Base-by-base conservation (phyloP, 1,140 invertebrate genomes). In the Drosophila nigrodunni region DNA sequence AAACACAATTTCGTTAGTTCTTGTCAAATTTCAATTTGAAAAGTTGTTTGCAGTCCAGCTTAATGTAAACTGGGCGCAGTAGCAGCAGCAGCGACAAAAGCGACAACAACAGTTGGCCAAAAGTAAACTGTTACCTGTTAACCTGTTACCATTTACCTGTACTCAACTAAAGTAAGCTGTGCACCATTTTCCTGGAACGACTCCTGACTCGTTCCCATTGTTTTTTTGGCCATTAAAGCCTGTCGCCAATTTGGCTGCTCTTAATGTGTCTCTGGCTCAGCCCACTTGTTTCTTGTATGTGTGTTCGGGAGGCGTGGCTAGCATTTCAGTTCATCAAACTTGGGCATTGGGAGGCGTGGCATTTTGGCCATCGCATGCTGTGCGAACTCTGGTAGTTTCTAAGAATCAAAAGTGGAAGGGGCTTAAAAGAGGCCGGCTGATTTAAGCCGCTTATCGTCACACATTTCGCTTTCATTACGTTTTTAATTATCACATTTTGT, bases 401-500 rank as follows among this genome's bases (percentile, higher is more conserved):
- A 10, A 43, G 21, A 25, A 34, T n/a, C 3, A n/a, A 47, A 39
- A 37, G 6, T 15, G 50, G 60, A 61, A 4, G 69, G 18, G 10
- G 41, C 35, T 4, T 2, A 15, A 47, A 57, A 3, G 18, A 41
- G 8, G 25, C 3, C 6, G 6, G 30, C 47, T 49, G 13, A 7
- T 30, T 47, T 60, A 74, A 60, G 64, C 55, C 34, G 64, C 65
- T 54, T 68, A 13, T 37, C 15, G 15, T 59, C 64, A 47, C 66
- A 68, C 49, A 68, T 74, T 74, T 74, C 2, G 49, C 39, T 13
- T n/a, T 49, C 18, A 57, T 69, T 61, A 47, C 65, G 39, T 69
- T 74, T 74, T 74, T 69, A 74, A 74, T 74, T 74, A 74, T 69
- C 54, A 52, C 49, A 52, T 72, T 55, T 54, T 57, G 57, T 21